Percentiles rank a stretch among this genome's conserved stretches.
Conservation (phyloP, 2,113 vertebrate species). For the Labrus mixtus region DNA sequence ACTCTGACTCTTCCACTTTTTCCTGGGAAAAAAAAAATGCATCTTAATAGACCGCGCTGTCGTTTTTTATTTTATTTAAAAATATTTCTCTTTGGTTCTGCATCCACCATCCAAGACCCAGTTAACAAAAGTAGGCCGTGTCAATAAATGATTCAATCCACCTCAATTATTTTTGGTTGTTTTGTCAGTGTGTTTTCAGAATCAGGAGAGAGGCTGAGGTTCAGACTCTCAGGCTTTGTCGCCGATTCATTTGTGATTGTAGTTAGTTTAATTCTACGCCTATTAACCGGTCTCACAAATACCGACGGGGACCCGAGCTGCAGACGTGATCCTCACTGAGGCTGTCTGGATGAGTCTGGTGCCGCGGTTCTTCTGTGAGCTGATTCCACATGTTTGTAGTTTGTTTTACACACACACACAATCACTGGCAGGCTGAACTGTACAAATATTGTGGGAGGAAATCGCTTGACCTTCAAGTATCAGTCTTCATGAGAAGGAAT, state of each 20-base stretch:
- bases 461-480: conserved; percentile 2
- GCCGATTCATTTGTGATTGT: conserved; percentile 60
- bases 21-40: too few relatives aligned
- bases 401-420: conserved; percentile 40
- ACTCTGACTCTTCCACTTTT: conserved; percentile 26
- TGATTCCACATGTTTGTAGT: conserved; percentile 59
- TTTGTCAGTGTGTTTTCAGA: conserved; percentile 45
- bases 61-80: too few relatives aligned
- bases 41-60: too few relatives aligned
- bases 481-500: background rate
- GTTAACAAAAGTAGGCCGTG: conserved; percentile 34
- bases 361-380: conserved; percentile 57
- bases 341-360: conserved; percentile 68
- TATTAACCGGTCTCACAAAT: conserved; percentile 64
- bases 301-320: conserved; percentile 58
- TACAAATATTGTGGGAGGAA: conserved; percentile 47
- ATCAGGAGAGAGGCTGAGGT: conserved; percentile 49
- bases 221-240: conserved; percentile 54
- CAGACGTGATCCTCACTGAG: conserved; percentile 42
- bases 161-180: conserved; percentile 45
- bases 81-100: conserved; percentile 20
- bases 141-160: conserved; percentile 45
- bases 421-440: conserved; percentile 15
- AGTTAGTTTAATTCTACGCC: conserved; percentile 73
- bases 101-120: conserved; percentile 24